These are phyloP conservation scores for Hylaeus anthracinus DNA, from an alignment of 1,140 invertebrate genomes.

Conservation along the genomic window DNA sequence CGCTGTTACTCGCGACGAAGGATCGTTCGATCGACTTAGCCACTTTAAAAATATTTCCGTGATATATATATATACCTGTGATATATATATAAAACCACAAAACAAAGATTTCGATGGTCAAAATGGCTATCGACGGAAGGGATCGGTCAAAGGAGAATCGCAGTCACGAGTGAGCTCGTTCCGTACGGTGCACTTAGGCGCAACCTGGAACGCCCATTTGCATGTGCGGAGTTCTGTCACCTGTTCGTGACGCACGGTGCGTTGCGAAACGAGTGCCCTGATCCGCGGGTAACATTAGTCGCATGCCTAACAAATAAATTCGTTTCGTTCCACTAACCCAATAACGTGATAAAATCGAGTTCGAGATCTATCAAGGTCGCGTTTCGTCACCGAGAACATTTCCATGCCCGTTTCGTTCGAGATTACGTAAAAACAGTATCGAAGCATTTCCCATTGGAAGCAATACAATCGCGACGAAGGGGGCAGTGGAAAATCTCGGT, in stretches of 20 bases:
- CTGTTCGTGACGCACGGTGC: not conserved
- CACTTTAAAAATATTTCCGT: too few species aligned
- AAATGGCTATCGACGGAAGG: too few species aligned
- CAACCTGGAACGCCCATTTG: too few species aligned
- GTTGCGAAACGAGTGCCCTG: not conserved
- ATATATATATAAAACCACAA: too few species aligned
- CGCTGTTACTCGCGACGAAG: too few species aligned
- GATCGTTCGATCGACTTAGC: too few species aligned
- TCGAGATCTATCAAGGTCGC: slow-evolving; percentile 20
- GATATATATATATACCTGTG: too few species aligned
- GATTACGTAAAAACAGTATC: slow-evolving; percentile 2
- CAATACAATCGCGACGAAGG: not conserved
- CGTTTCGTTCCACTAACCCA: slow-evolving; percentile 16
- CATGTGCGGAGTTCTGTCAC: not conserved
- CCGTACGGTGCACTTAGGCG: too few species aligned
- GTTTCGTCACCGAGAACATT: slow-evolving; percentile 20
- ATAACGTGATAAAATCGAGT: slow-evolving; percentile 26
- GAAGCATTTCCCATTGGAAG: not conserved
- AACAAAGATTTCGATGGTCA: too few species aligned
- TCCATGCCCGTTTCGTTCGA: not conserved
- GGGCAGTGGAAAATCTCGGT: too few species aligned
- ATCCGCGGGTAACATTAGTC: not conserved
- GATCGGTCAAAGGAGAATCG: too few species aligned
- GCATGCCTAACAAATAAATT: slow-evolving; percentile 30
- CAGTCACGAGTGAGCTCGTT: too few species aligned